Percentiles rank a stretch among this genome's conserved stretches.
phyloP scores from a whole-genome alignment of 2,888 invertebrate genomes.

The Melinaea menophilus region DNA sequence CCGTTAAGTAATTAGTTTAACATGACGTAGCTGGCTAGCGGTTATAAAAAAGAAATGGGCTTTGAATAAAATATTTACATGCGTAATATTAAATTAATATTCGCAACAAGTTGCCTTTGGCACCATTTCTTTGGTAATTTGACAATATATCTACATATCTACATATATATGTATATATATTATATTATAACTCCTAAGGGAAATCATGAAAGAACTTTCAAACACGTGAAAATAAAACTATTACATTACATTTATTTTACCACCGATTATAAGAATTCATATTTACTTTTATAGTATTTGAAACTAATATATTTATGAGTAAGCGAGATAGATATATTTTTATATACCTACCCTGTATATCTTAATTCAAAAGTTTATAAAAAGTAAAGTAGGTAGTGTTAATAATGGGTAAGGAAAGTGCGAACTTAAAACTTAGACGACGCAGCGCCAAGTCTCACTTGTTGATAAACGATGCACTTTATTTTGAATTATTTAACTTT shows the following conservation, averaged over 20 bases:
- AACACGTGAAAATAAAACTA: no score
- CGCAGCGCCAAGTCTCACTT: constrained; percentile 30
- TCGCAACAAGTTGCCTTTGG: constrained; percentile 32
- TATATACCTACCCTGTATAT: background rate
- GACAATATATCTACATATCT: background rate
- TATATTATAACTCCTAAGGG: no score
- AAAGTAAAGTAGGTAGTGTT: background rate
- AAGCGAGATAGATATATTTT: no score
- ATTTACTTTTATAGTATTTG: no score
- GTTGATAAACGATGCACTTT: constrained; percentile 31
- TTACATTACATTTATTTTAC: no score
- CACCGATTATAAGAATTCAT: no score
- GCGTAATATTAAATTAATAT: constrained; percentile 26
- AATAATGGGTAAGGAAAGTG: constrained; percentile 10
- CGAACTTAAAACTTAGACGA: constrained; percentile 25
- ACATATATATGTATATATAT: no score
- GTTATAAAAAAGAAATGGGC: constrained; percentile 9
- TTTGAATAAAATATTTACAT: constrained; percentile 18
- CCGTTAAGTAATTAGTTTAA: constrained; percentile 14
- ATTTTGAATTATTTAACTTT: constrained; percentile 27
- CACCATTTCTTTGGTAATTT: constrained; percentile 15
- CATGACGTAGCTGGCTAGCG: background rate
- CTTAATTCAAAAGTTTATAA: constrained; percentile 1
- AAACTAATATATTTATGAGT: no score
- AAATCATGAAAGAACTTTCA: no score